phyloP scores from a whole-genome alignment of 2,797 vertebrate species.

The Dicrostonyx torquatus region DNA sequence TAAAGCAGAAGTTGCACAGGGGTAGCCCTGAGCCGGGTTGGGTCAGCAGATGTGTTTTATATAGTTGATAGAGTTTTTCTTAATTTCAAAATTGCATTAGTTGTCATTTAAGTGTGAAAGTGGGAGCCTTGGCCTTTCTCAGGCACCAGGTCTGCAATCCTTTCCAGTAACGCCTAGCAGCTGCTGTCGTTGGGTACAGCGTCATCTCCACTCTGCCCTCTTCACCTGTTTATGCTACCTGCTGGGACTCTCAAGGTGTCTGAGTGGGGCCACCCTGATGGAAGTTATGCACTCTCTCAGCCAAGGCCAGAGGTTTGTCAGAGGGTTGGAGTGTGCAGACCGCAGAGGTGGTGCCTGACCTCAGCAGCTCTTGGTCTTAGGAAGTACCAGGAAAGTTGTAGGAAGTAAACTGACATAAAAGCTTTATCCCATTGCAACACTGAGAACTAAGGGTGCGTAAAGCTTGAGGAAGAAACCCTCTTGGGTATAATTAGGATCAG shows the following conservation, averaged over 20 bases:
- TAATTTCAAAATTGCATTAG: background rate
- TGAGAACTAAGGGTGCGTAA: background rate
- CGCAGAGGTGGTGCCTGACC: background rate
- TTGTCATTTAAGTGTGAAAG: slow-evolving; percentile 47
- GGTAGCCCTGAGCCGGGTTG: slow-evolving; percentile 41
- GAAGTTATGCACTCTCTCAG: background rate
- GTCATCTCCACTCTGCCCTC: background rate
- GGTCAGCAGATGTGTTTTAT: slow-evolving; percentile 44
- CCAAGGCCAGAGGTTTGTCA: background rate
- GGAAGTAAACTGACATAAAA: slow-evolving; percentile 10
- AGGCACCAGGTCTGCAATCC: background rate
- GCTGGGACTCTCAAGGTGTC: background rate
- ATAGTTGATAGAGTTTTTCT: background rate
- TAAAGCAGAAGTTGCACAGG: slow-evolving; percentile 46
- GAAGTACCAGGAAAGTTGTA: background rate
- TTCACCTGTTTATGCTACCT: background rate
- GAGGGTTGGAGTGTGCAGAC: background rate
- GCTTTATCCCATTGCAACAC: background rate
- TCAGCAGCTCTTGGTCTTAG: background rate
- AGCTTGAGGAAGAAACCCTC: background rate
- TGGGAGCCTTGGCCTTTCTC: slow-evolving; percentile 13
- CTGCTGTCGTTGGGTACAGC: background rate
- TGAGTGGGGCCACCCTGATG: background rate
- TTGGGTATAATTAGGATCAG: slow-evolving; percentile 6
- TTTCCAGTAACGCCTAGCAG: background rate